phyloP scores from a whole-genome alignment of 2,888 invertebrate species.

The Didymodactylos carnosus region DNA sequence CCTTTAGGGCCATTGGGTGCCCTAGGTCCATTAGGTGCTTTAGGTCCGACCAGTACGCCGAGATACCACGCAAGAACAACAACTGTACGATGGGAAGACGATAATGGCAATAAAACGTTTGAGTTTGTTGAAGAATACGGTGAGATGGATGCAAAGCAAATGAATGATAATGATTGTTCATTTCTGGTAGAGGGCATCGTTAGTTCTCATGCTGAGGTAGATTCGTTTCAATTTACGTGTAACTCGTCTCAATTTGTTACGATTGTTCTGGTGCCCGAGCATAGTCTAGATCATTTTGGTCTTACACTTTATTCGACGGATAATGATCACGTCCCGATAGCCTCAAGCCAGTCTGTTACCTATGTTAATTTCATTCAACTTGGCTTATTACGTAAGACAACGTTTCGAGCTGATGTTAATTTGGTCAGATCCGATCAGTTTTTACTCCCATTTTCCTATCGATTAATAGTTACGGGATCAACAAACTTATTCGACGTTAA shows the following conservation, averaged over 20 bases:
- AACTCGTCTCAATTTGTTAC: slow-evolving; percentile 3
- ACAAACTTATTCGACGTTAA: not conserved
- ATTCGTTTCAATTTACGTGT: not conserved
- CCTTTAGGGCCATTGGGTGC: slow-evolving; percentile 13
- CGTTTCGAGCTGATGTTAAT: not conserved
- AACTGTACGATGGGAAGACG: not conserved
- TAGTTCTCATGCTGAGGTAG: not conserved
- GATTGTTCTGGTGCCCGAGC: not conserved
- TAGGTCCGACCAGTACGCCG: not conserved
- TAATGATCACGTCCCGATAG: not conserved
- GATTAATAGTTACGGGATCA: not conserved
- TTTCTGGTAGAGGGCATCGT: not conserved
- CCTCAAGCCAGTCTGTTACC: not conserved
- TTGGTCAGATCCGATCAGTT: not conserved
- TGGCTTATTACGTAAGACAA: not conserved
- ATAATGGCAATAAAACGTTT: not conserved
- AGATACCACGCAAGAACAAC: too few relatives aligned
- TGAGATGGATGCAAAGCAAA: not conserved
- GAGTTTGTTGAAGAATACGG: not conserved
- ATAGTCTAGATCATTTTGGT: not conserved
- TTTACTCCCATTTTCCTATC: not conserved
- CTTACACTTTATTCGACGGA: not conserved
- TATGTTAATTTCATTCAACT: not conserved
- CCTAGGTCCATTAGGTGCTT: slow-evolving; percentile 4
- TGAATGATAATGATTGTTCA: slow-evolving; percentile 1